Conservation (phyloP, 2,888 invertebrate species). For the Chloromyia formosa region DNA sequence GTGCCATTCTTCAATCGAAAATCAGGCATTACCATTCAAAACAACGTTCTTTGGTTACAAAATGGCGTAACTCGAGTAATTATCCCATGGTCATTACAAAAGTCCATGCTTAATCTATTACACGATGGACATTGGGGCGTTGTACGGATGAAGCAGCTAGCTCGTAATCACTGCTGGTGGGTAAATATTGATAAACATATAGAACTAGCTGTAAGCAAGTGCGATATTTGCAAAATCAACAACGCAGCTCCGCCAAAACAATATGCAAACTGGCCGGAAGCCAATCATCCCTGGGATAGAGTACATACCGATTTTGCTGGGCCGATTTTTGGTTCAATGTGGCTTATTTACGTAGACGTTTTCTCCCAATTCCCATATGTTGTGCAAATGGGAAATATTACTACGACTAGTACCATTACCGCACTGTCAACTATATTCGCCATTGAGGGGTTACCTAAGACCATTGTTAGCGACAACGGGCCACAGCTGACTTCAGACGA, state of each 20-base stretch:
- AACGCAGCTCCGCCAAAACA: neutral
- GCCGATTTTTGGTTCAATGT: conserved; percentile 52
- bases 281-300: conserved; percentile 56
- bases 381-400: conserved; percentile 44
- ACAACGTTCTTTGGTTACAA: too few species aligned
- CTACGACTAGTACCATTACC: conserved; percentile 45
- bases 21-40: neutral
- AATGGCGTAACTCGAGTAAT: too few species aligned
- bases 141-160: conserved; percentile 48
- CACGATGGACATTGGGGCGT: conserved; percentile 4
- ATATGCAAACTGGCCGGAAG: neutral
- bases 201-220: conserved; percentile 8
- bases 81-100: too few species aligned
- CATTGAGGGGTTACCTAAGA: conserved; percentile 52
- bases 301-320: conserved; percentile 63
- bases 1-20: neutral
- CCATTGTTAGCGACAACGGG: conserved; percentile 54
- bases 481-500: conserved; percentile 51
- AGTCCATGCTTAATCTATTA: too few species aligned
- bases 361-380: conserved; percentile 45
- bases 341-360: conserved; percentile 49
- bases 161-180: conserved; percentile 48
- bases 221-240: conserved; percentile 38
- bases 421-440: conserved; percentile 52
- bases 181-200: conserved; percentile 45